Evolutionary conservation across 2,888 invertebrate genomes (phyloP).

Genomic region (Nyleta sp.): DNA sequence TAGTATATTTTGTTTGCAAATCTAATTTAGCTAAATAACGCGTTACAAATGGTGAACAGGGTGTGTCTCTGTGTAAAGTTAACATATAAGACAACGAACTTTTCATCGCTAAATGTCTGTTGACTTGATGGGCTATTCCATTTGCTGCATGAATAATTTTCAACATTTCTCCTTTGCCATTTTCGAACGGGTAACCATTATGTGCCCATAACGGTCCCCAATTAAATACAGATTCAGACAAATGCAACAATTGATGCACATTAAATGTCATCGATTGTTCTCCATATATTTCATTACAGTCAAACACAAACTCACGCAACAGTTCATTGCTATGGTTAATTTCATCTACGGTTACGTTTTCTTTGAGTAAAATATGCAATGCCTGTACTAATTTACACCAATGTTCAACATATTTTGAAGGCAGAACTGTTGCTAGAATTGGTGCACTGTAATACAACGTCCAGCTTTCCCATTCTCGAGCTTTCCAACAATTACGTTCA

Average conservation of each 20-base stretch:
- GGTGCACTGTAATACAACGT: slow-evolving; percentile 6
- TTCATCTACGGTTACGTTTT: not conserved
- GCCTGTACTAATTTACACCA: not conserved
- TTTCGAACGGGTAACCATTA: slow-evolving; percentile 25
- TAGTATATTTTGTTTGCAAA: not conserved
- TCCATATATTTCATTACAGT: slow-evolving; percentile 7
- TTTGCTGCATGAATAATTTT: slow-evolving; percentile 22
- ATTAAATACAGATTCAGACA: slow-evolving; percentile 1
- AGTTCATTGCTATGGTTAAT: not conserved
- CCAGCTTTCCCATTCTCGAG: slow-evolving; percentile 20
- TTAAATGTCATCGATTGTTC: slow-evolving; percentile 17
- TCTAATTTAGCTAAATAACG: not conserved
- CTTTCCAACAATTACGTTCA: slow-evolving; percentile 14
- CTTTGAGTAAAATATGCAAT: slow-evolving; percentile 12
- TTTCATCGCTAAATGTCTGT: not conserved
- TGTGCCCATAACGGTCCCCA: slow-evolving; percentile 25
- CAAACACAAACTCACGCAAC: slow-evolving; percentile 12
- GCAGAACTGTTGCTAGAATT: not conserved
- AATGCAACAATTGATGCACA: slow-evolving; percentile 27
- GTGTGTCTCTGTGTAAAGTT: not conserved
- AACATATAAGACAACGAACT: not conserved
- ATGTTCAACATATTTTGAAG: slow-evolving; percentile 4
- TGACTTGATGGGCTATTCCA: slow-evolving; percentile 14
- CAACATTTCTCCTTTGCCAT: slow-evolving; percentile 7
- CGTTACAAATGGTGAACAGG: not conserved